Evolutionary conservation across 92 coral and sea anemone species (phyloP).

Genomic region (Zoanthus sansibaricus): DNA sequence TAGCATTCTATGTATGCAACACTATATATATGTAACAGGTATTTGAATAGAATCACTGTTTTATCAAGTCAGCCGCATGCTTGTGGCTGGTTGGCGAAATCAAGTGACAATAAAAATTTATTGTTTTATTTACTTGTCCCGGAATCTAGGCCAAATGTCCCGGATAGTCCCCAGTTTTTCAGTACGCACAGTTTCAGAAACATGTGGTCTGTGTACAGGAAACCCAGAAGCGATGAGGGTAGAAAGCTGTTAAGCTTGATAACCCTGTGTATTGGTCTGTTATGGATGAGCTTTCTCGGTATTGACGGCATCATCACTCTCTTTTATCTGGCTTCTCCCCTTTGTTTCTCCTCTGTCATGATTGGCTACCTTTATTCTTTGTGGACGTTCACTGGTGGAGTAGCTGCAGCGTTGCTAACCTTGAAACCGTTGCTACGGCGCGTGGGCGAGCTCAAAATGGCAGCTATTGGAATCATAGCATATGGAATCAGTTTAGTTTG

Average conservation of each 20-base stretch:
- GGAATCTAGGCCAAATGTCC: not conserved
- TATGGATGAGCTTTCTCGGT: slow-evolving; percentile 32
- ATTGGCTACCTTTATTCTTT: slow-evolving; percentile 68
- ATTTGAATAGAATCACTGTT: no score
- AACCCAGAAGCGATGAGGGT: not conserved
- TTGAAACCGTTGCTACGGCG: not conserved
- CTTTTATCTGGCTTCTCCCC: slow-evolving; percentile 63
- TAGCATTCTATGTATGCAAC: no score
- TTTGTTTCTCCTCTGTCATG: slow-evolving; percentile 65
- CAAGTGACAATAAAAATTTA: no score
- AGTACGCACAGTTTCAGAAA: slow-evolving; percentile 66
- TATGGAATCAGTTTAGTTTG: not conserved
- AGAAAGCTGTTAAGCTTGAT: slow-evolving; percentile 53
- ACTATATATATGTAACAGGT: no score
- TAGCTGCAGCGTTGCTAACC: slow-evolving; percentile 51
- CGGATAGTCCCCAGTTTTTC: slow-evolving; percentile 53
- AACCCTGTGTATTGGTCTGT: slow-evolving; percentile 28
- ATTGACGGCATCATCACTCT: slow-evolving; percentile 47
- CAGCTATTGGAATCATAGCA: not conserved
- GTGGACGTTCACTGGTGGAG: slow-evolving; percentile 55
- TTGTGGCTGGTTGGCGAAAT: no score
- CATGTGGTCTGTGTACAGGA: slow-evolving; percentile 49
- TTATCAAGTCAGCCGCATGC: no score
- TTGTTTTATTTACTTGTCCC: not conserved
- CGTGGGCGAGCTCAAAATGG: not conserved